Evolutionary conservation across 2,797 vertebrate species (phyloP).

Genomic region (Parauchenoglanis ngamensis): DNA sequence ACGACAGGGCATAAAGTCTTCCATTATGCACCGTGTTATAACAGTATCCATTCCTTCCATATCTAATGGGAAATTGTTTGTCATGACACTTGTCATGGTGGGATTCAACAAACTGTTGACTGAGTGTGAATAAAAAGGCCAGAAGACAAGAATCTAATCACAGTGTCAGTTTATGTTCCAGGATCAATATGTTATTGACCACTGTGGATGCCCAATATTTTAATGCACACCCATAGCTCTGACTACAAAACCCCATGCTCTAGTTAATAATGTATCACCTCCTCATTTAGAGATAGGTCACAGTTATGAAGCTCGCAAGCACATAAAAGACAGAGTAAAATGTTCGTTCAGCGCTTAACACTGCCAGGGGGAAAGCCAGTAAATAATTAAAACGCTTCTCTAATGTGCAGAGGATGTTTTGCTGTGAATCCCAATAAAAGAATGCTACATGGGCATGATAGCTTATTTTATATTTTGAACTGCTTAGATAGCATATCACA

Average conservation of each 20-base stretch:
- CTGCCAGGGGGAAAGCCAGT: constrained; percentile 25
- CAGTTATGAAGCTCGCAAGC: constrained; percentile 32
- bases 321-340: constrained; percentile 37
- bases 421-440: constrained; percentile 30
- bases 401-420: constrained; percentile 27
- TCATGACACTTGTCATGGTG: constrained; percentile 21
- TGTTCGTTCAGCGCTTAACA: constrained; percentile 34
- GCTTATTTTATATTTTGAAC: not conserved
- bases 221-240: constrained; percentile 14
- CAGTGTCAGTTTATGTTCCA: constrained; percentile 34
- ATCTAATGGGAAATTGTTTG: constrained; percentile 9
- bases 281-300: constrained; percentile 39
- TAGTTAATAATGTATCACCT: constrained; percentile 42
- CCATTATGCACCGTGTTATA: not conserved
- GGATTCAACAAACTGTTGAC: constrained; percentile 20
- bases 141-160: constrained; percentile 42
- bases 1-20: not conserved
- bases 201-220: constrained; percentile 11
- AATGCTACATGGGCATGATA: not conserved
- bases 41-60: not conserved
- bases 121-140: constrained; percentile 25
- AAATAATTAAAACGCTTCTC: constrained; percentile 38
- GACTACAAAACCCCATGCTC: constrained; percentile 24
- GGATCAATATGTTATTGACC: constrained; percentile 37
- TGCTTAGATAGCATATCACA: not conserved